These are phyloP conservation scores for Philypnodon macrostomus DNA, from an alignment of 2,797 vertebrate species.

Conservation along the genomic window DNA sequence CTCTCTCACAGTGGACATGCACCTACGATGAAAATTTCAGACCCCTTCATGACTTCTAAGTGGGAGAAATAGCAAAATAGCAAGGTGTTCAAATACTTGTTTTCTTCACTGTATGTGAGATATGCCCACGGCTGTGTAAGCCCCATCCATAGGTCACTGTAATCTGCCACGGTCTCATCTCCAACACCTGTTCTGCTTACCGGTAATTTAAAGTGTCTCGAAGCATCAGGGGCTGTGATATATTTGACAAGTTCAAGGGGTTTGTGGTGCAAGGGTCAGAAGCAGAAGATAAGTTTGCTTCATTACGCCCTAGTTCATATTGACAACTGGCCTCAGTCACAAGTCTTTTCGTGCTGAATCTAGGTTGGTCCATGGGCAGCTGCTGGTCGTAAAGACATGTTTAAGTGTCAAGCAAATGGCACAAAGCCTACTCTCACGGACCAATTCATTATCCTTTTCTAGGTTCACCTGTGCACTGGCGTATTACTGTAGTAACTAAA, in stretches of 20 bases:
- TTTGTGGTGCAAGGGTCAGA: conserved; percentile 13
- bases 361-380: not conserved
- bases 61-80: no score
- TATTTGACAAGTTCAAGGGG: conserved; percentile 10
- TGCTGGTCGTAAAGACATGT: not conserved
- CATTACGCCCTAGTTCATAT: conserved; percentile 3
- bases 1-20: no score
- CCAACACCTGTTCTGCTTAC: conserved; percentile 30
- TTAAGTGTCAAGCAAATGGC: not conserved
- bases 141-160: conserved; percentile 4
- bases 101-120: no score
- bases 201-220: conserved; percentile 12
- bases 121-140: not conserved
- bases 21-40: no score
- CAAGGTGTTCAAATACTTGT: no score
- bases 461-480: no score
- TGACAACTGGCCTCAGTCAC: conserved; percentile 7
- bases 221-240: not conserved
- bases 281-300: conserved; percentile 3
- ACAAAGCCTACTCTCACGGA: no score
- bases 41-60: no score
- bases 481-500: no score
- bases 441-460: no score
- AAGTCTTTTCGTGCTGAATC: not conserved
- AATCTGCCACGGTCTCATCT: conserved; percentile 1